Evolutionary conservation across 2,888 invertebrate genomes (phyloP).

Genomic region (Habrosyne pyritoides): DNA sequence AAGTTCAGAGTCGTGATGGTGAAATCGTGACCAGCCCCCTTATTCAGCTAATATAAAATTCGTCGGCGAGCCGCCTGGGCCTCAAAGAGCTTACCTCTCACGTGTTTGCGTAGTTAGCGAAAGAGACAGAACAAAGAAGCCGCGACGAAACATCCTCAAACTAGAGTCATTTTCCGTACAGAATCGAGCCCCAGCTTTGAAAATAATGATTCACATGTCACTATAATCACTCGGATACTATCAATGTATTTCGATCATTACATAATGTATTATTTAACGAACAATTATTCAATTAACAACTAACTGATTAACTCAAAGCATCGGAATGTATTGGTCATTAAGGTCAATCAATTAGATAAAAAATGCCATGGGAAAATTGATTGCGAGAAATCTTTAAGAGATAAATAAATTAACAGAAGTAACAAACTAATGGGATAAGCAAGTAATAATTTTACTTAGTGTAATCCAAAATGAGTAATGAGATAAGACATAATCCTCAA

Average conservation of each 20-base stretch:
- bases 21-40: background rate
- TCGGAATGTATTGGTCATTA: background rate
- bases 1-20: background rate
- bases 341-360: background rate
- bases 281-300: conserved; percentile 2
- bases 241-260: background rate
- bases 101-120: too few species aligned
- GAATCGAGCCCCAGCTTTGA: too few species aligned
- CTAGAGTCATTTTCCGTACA: too few species aligned
- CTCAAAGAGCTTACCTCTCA: too few species aligned
- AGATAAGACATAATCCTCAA: background rate
- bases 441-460: background rate
- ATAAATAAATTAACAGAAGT: background rate
- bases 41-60: too few species aligned
- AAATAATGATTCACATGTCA: background rate
- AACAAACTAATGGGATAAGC: background rate
- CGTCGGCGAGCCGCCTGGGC: too few species aligned
- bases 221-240: background rate
- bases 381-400: background rate
- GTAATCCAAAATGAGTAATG: background rate
- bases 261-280: background rate
- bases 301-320: background rate
- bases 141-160: too few species aligned
- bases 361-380: background rate
- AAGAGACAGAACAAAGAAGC: too few species aligned